Base-by-base conservation (phyloP, 2,797 vertebrate species). In the Anabacerthia variegaticeps region DNA sequence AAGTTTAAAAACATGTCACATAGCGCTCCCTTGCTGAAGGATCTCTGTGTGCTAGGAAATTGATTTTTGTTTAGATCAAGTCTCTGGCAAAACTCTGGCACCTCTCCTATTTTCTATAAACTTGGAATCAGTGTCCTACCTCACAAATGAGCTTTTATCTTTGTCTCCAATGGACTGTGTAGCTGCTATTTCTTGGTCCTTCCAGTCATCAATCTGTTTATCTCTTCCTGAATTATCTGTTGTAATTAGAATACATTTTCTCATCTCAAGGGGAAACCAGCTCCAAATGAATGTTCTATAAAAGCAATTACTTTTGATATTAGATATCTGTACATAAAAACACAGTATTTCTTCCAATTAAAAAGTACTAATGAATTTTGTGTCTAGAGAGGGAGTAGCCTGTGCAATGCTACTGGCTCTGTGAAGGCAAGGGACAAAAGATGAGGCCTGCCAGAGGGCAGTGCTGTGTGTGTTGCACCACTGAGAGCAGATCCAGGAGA, bases 191-290 rank as follows among this genome's bases (percentile, higher is more conserved):
- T 79, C 59, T 91, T 94, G 88, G 88, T 94, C 93, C 75, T 93
- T 88, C 44, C 65, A 85, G 67, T 93, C 51, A 2, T 85, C 95
- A 94, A 90, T 97, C 94, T 96, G 92, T 97, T 97, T 97, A 95
- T 96, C 96, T 96, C 89, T 89, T 95, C 89, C 93, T 92, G 92
- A 89, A 85, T 87, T 86, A 96, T 91, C 95, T 96, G 55, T 59
- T 93, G 79, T 96, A 95, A 95, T 97, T 97, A 97, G 96, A 97
- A 89, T 80, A 79, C 69, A n/a, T 94, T 95, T 96, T 93, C 95
- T 95, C 63, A 67, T 96, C 96, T 92, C 93, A 46, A 32, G 96
- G 72, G 94, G 93, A 90, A 89, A 96, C 71, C 79, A 65, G 62
- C 93, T 96, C 92, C 92, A 96, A 94, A 96, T 96, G 95, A 96